Evolutionary conservation across 2,797 vertebrate genomes (phyloP).

Genomic region (Leptoclinus maculatus): DNA sequence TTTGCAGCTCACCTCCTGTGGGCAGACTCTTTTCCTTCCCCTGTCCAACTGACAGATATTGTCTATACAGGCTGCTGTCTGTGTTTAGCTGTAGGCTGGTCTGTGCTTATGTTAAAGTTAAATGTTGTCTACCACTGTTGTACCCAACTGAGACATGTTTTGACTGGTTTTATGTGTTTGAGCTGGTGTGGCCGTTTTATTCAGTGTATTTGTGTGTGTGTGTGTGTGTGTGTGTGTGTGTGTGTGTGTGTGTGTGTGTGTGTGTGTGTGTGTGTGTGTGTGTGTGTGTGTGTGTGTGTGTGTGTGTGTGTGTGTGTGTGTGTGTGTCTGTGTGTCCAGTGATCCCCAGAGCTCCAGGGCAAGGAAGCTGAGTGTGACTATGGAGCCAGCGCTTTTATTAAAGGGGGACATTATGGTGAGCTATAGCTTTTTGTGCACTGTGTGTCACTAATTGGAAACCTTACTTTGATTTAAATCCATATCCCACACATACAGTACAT

Average conservation of each 20-base stretch:
- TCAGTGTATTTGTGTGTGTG: neutral
- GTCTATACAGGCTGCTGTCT: conserved; percentile 49
- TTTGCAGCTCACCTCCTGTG: conserved; percentile 21
- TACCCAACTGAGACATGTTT: conserved; percentile 58
- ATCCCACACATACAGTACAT: neutral
- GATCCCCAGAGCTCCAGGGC: conserved; percentile 83
- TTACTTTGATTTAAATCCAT: conserved; percentile 4
- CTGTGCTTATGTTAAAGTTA: conserved; percentile 61
- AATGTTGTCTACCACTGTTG: conserved; percentile 54
- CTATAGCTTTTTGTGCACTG: conserved; percentile 12
- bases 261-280: conserved; percentile 34
- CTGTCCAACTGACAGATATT: conserved; percentile 47
- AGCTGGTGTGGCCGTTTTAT: conserved; percentile 1
- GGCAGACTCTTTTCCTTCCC: conserved; percentile 13
- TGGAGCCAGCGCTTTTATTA: conserved; percentile 90
- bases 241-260: conserved; percentile 52
- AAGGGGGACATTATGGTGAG: conserved; percentile 96
- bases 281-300: too few species aligned
- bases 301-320: conserved; percentile 42
- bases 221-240: conserved; percentile 33
- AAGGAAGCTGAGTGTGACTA: conserved; percentile 87
- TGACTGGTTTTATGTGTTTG: conserved; percentile 59
- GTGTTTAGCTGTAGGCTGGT: conserved; percentile 60
- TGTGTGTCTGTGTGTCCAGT: conserved; percentile 68
- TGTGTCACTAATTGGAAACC: neutral